Base-by-base conservation (phyloP, 2,888 invertebrate genomes). In the Spatulosminthurus flaviceps region DNA sequence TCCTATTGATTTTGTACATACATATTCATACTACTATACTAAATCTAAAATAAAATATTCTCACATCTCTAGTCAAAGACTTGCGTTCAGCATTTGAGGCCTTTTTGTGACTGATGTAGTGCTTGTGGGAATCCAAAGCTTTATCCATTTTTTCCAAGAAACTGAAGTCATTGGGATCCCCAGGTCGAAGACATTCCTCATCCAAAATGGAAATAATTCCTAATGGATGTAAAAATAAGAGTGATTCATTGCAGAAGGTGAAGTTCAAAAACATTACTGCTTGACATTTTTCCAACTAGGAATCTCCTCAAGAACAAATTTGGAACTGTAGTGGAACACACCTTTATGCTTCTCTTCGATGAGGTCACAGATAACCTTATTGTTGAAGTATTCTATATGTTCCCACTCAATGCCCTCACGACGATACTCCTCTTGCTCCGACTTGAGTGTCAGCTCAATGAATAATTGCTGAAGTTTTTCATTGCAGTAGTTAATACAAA, bases 401-500 rank as follows among this genome's bases (percentile, higher is more conserved):
- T 93, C 93, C 96, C 96, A 97, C 87, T 93, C 93, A 86, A 96
- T 97, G 80, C 96, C 96, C 88, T 97, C 97, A 75, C 92, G 92
- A 51, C 93, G 89, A 87, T 97, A 97, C 87, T 97, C 96, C 86
- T 96, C 95, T 88, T 97, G 96, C 87, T 97, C 96, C 19, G 94
- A 94, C 87, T 94, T 94, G 61, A 97, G 88, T 0, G 96, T 96
- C 86, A 96, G 88, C 88, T 96, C 93, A 87, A 97, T 96, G 88
- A 97, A 97, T 81, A 97, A 89, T 88, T 97, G 96, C 87, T 97
- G 96, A 81, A 97, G 90, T 88, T 97, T 97, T 89, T 97, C 96
- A 87, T 97, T 97, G 88, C 96, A 97, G 89, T 94, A 96, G 89
- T 97, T 97, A 82, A 97, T 97, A 89, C 96, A 96, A 87, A 97